These are phyloP conservation scores for Thinocorus orbignyianus DNA, from an alignment of 2,113 vertebrate species.

Conservation along the genomic window DNA sequence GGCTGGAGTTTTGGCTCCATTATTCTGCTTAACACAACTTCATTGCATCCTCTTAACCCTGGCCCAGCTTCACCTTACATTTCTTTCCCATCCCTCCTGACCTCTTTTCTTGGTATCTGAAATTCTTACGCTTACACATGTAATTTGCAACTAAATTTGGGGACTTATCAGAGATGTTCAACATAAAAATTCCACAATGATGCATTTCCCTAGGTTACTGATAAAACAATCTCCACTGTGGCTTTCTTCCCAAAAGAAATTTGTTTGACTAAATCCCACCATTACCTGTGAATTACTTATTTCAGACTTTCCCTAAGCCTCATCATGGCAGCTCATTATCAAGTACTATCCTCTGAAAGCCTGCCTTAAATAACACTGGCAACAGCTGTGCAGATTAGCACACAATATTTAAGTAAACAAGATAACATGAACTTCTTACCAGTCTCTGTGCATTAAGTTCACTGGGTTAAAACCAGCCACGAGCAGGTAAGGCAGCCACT, in stretches of 20 bases:
- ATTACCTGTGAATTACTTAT: background rate
- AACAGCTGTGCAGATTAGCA: background rate
- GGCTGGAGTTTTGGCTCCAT: background rate
- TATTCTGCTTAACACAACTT: background rate
- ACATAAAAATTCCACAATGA: background rate
- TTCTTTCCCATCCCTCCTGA: background rate
- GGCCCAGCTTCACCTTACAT: background rate
- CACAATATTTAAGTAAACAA: background rate
- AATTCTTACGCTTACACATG: background rate
- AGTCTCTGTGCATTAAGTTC: conserved; percentile 73
- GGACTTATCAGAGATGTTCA: background rate
- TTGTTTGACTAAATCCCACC: background rate
- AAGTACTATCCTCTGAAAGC: background rate
- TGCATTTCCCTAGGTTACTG: background rate
- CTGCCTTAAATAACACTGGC: accelerated
- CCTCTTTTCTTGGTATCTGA: background rate
- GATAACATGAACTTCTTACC: conserved; percentile 72
- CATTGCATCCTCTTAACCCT: background rate
- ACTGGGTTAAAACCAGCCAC: conserved; percentile 85
- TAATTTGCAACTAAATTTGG: background rate
- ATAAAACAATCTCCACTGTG: background rate
- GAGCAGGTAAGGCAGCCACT: conserved; percentile 88
- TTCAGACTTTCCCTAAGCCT: background rate
- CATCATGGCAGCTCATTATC: background rate
- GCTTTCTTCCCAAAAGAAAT: background rate